These are phyloP conservation scores for Zapus hudsonius DNA, from an alignment of 2,113 vertebrate species.

Conservation along the genomic window DNA sequence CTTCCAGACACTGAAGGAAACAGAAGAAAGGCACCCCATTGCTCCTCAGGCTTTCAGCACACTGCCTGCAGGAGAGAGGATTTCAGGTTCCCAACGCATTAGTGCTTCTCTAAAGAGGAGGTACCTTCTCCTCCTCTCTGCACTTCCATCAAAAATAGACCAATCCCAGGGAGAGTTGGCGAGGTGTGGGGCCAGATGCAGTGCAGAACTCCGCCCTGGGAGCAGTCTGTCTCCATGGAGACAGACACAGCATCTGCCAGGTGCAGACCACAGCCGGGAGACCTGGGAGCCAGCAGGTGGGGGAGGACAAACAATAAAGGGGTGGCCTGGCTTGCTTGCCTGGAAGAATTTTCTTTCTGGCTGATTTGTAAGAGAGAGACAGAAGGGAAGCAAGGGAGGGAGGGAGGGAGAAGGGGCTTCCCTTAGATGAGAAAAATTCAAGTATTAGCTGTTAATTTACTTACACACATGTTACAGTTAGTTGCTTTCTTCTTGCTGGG, in stretches of 20 bases:
- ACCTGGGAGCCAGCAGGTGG: background rate
- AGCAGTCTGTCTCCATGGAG: constrained; percentile 68
- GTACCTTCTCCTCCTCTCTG: background rate
- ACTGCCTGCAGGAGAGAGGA: background rate
- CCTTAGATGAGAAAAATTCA: background rate
- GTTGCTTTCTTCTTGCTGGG: no score
- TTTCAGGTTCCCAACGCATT: background rate
- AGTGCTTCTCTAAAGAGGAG: background rate
- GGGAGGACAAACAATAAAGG: background rate
- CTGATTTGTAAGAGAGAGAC: background rate
- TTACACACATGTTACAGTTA: background rate
- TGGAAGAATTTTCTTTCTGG: background rate
- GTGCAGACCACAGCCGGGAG: background rate
- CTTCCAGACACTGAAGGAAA: background rate
- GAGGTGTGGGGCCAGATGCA: background rate
- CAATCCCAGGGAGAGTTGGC: background rate
- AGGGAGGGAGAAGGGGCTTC: no score
- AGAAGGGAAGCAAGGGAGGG: background rate
- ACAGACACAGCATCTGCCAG: constrained; percentile 1
- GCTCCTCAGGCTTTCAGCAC: background rate
- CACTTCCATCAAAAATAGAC: background rate
- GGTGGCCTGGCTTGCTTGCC: background rate
- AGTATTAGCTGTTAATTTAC: constrained; percentile 34
- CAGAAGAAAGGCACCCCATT: background rate
- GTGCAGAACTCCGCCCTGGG: background rate